Percentiles rank a stretch among this genome's conserved stretches.
These are phyloP conservation scores for Mythimna loreyi DNA, from an alignment of 2,888 invertebrate genomes.

Conservation along the genomic window DNA sequence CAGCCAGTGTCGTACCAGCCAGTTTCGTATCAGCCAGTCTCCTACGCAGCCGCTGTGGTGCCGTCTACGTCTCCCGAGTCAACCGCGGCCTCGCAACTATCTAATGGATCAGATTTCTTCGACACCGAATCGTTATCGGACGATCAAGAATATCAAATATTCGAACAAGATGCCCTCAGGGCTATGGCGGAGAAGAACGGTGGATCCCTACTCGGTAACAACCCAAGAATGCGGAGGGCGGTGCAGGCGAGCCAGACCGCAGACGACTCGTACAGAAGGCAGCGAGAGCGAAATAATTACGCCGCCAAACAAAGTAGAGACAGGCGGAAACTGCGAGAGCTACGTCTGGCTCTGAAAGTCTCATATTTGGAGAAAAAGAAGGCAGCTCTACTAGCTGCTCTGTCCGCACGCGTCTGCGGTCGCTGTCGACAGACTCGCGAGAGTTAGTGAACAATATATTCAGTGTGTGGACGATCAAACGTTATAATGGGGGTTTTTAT, in stretches of 20 bases:
- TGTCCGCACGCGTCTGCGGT: slow-evolving; percentile 87
- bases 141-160: slow-evolving; percentile 93
- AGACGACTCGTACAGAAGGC: slow-evolving; percentile 96
- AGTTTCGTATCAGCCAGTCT: too few relatives aligned
- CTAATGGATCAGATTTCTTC: slow-evolving; percentile 74
- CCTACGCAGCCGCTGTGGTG: slow-evolving; percentile 68
- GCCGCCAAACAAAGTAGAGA: slow-evolving; percentile 98
- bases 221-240: slow-evolving; percentile 91
- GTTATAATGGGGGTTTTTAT: too few relatives aligned
- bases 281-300: slow-evolving; percentile 97
- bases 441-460: slow-evolving; percentile 52
- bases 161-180: slow-evolving; percentile 93
- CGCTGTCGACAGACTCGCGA: slow-evolving; percentile 70
- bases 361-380: slow-evolving; percentile 97
- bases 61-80: slow-evolving; percentile 77
- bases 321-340: slow-evolving; percentile 96
- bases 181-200: slow-evolving; percentile 92
- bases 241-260: slow-evolving; percentile 77
- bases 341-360: slow-evolving; percentile 97
- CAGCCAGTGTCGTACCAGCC: too few relatives aligned
- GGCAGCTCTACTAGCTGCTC: slow-evolving; percentile 93
- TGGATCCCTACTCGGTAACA: slow-evolving; percentile 89
- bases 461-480: too few relatives aligned
- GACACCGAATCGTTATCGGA: slow-evolving; percentile 74
- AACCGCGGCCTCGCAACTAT: slow-evolving; percentile 84